Evolutionary conservation across 2,888 invertebrate genomes (phyloP), one percentile per base, ranked within the genome.

Genomic region (Athripsodes cinereus): DNA sequence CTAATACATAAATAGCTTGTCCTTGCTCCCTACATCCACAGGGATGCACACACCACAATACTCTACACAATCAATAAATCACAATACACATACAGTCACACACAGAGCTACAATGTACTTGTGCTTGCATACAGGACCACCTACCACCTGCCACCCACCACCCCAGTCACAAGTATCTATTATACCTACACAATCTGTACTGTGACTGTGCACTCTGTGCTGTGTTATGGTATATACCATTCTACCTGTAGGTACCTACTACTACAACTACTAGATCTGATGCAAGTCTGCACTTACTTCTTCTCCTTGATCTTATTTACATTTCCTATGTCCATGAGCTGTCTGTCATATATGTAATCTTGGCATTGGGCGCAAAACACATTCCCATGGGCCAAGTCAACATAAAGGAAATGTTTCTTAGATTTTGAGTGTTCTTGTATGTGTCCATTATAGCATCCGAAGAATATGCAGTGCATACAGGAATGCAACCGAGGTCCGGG

Each of bases 401-500:
- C 82, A 59, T 92, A 90, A 65, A 96, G 79, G 68, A 84, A 83
- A 72, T 96, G 96, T 67, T 89, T 87, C 68, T 88, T 88, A 48
- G 80, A 79, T 69, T 86, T 87, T 52, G 88, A 85, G 77, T 97
- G 96, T 56, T 91, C 88, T 67, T 88, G 85, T 65, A 95, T 92
- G 71, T 96, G 96, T 58, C 86, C 82, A 20, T 84, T 84, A 67
- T 90, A 90, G 72, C 97, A 97, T 53, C 92, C 96, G 73, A 97
- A 95, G 75, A 85, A 95, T 66, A 96, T 91, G 76, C 97, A 97
- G 68, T 92, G 90, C 59, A 92, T 79, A 68, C 92, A 93, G 21
- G 90, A 87, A 69, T 90, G 90, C 67, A 92, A 79, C 59, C 91
- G 84, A n/a, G 88, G 85, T 20, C 89, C 88, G 60, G 86, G 82